phyloP scores from a whole-genome alignment of 1,140 invertebrate genomes.

The Drosophila sechellia region DNA sequence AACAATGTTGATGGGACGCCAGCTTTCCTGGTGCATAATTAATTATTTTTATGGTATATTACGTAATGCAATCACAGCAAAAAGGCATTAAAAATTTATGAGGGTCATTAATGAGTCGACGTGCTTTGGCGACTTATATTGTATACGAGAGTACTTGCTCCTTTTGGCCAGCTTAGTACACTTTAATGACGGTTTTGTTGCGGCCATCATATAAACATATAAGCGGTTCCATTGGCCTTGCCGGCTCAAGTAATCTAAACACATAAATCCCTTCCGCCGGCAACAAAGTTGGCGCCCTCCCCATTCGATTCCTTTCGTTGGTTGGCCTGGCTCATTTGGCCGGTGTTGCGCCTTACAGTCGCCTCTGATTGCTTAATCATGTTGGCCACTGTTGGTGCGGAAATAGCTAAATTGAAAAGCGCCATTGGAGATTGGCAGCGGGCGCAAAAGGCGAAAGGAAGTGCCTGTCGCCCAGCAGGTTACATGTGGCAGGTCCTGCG shows the following conservation, averaged over 20 bases:
- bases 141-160: conserved; percentile 12
- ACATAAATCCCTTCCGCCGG: conserved; percentile 61
- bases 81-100: conserved; percentile 45
- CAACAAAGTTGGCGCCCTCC: conserved; percentile 32
- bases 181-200: conserved; percentile 62
- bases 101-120: conserved; percentile 33
- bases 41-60: conserved; percentile 43
- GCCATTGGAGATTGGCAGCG: conserved; percentile 55
- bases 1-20: background rate
- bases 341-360: conserved; percentile 58
- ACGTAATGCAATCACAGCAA: conserved; percentile 41
- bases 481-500: conserved; percentile 34
- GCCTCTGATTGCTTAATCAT: conserved; percentile 76
- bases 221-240: conserved; percentile 51
- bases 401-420: conserved; percentile 77
- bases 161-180: conserved; percentile 20
- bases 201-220: conserved; percentile 60
- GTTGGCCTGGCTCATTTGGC: conserved; percentile 40
- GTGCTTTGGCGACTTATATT: conserved; percentile 14
- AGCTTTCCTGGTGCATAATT: conserved; percentile 32
- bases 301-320: conserved; percentile 29
- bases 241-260: conserved; percentile 57
- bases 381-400: conserved; percentile 62
- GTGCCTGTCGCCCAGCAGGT: conserved; percentile 17
- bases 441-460: conserved; percentile 28